Percentiles rank a stretch among this genome's conserved stretches.
Evolutionary conservation across 2,797 vertebrate species (phyloP).

Genomic region (Jordanella pulchra): DNA sequence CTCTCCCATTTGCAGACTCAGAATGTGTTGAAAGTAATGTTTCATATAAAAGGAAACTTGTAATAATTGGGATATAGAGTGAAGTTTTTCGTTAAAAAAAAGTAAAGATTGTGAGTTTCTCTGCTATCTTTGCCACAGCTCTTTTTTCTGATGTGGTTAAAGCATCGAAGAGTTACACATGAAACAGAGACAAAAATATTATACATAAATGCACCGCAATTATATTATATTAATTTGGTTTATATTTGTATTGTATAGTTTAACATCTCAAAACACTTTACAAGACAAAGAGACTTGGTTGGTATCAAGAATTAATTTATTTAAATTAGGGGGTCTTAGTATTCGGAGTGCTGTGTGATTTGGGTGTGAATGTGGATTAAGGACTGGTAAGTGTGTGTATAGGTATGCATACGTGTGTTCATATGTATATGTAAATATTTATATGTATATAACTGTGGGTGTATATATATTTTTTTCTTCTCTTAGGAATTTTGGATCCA

Average conservation of each 20-base stretch:
- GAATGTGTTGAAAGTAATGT: slow-evolving; percentile 23
- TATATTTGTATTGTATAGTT: neutral
- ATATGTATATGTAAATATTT: no score
- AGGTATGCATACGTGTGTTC: no score
- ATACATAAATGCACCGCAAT: neutral
- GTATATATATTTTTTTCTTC: no score
- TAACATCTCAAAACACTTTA: no score
- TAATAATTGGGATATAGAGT: neutral
- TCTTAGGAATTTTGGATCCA: no score
- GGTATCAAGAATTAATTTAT: neutral
- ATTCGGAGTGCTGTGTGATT: no score
- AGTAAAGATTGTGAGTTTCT: neutral
- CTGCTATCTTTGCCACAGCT: neutral
- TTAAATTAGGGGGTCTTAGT: no score
- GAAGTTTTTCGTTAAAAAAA: neutral
- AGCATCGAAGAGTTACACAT: neutral
- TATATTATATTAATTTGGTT: neutral
- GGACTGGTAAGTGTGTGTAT: no score
- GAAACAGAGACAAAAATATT: neutral
- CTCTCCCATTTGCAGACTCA: slow-evolving; percentile 32
- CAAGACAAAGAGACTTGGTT: neutral
- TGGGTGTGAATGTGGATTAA: no score
- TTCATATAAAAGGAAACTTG: slow-evolving; percentile 2
- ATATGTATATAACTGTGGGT: no score
- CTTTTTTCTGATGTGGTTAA: neutral